These are phyloP conservation scores for Arctia plantaginis DNA, from an alignment of 2,888 invertebrate species.

Conservation along the genomic window DNA sequence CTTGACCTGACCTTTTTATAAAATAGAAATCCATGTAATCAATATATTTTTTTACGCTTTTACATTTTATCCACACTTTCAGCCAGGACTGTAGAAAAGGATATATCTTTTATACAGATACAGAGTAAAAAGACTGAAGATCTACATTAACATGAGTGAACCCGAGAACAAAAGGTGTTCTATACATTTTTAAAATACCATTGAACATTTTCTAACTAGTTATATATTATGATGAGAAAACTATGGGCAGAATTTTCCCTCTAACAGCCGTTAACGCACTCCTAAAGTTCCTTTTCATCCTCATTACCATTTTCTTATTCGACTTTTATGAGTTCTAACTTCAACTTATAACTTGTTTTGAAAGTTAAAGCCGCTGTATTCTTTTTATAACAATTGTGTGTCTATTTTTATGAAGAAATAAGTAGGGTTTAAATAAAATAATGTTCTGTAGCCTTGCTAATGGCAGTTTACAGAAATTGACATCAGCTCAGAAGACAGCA, in stretches of 20 bases:
- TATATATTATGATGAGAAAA: slow-evolving; percentile 11
- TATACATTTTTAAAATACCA: neutral
- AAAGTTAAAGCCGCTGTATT: slow-evolving; percentile 11
- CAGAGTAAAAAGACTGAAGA: neutral
- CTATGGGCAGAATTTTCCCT: slow-evolving; percentile 4
- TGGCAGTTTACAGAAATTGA: neutral
- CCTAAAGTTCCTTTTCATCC: slow-evolving; percentile 11
- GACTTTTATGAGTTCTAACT: slow-evolving; percentile 15
- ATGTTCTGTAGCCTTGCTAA: neutral
- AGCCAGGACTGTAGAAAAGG: neutral
- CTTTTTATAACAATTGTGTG: neutral
- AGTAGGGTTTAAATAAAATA: neutral
- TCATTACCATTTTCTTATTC: slow-evolving; percentile 26
- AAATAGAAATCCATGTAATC: no score
- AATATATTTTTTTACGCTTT: no score
- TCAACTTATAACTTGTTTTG: slow-evolving; percentile 7
- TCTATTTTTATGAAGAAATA: neutral
- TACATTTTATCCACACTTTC: neutral
- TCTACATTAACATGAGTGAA: neutral
- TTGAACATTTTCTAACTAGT: slow-evolving; percentile 1
- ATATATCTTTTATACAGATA: neutral
- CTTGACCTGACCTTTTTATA: no score
- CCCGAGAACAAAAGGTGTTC: neutral
- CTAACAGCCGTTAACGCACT: slow-evolving; percentile 8
- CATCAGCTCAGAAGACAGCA: neutral